Evolutionary conservation across 2,888 invertebrate genomes (phyloP).

Genomic region (Beris chalybata): DNA sequence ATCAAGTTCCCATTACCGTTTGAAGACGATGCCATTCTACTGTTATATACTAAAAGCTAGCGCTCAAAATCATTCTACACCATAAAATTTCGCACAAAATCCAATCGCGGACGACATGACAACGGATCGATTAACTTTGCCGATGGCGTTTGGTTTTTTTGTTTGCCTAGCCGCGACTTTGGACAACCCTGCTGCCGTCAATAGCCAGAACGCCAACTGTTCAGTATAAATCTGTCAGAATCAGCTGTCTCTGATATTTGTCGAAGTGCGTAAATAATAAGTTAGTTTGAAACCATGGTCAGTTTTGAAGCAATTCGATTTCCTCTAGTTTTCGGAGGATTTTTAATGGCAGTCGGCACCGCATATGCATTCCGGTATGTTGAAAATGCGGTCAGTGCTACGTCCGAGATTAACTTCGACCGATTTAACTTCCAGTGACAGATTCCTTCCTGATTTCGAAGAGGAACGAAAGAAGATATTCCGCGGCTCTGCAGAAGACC

Average conservation of each 20-base stretch:
- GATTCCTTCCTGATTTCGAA: slow-evolving; percentile 32
- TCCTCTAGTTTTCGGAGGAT: slow-evolving; percentile 33
- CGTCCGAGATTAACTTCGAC: neutral
- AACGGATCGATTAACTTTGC: slow-evolving; percentile 15
- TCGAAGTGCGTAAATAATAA: neutral
- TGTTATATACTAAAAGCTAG: slow-evolving; percentile 26
- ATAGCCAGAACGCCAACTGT: slow-evolving; percentile 3
- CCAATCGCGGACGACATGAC: slow-evolving; percentile 16
- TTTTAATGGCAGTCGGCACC: slow-evolving; percentile 10
- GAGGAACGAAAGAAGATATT: slow-evolving; percentile 31
- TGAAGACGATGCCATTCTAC: slow-evolving; percentile 60
- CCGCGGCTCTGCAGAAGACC: slow-evolving; percentile 17
- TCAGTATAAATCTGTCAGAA: neutral
- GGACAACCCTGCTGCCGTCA: neutral
- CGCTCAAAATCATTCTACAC: slow-evolving; percentile 28
- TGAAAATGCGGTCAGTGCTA: neutral
- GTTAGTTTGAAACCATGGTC: slow-evolving; percentile 24
- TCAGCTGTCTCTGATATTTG: slow-evolving; percentile 16
- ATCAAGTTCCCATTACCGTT: slow-evolving; percentile 84
- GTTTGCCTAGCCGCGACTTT: neutral
- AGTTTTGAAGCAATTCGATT: slow-evolving; percentile 33
- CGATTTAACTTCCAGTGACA: slow-evolving; percentile 20
- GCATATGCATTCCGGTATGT: slow-evolving; percentile 32
- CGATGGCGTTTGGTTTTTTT: neutral
- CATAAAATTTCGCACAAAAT: slow-evolving; percentile 6